Conservation (phyloP, 2,888 invertebrate species). For the Rotaria magnacalcarata region DNA sequence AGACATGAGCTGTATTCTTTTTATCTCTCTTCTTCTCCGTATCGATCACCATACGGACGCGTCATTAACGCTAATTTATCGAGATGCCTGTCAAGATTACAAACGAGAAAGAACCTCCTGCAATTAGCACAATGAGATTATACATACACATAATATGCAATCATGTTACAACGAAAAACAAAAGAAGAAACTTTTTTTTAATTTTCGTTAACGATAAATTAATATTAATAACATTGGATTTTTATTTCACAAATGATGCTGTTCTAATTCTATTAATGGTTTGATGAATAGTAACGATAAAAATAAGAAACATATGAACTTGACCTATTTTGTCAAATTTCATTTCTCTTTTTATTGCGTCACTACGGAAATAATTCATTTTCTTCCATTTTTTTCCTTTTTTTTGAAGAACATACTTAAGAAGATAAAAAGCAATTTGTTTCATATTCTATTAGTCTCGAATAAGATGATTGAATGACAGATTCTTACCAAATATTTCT, state of each 20-base stretch:
- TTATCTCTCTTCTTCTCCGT: slow-evolving; percentile 5
- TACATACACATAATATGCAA: no score
- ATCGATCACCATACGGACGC: slow-evolving; percentile 26
- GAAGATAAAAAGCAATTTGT: background rate
- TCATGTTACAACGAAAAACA: no score
- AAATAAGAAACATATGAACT: background rate
- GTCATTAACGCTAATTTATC: slow-evolving; percentile 29
- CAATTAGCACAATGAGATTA: slow-evolving; percentile 11
- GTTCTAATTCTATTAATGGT: background rate
- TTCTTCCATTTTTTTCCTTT: background rate
- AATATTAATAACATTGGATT: no score
- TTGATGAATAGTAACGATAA: background rate
- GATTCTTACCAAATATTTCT: slow-evolving; percentile 9
- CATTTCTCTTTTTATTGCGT: background rate
- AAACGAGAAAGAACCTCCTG: background rate
- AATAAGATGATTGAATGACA: background rate
- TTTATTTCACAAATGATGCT: background rate
- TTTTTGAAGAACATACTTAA: background rate
- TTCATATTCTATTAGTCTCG: background rate
- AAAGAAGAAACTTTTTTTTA: background rate
- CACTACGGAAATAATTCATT: background rate
- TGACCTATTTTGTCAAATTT: background rate
- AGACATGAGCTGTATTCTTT: slow-evolving; percentile 3
- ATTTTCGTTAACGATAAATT: no score
- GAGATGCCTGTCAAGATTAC: slow-evolving; percentile 29